A percentile compares a stretch with the other conserved stretches of the same genome.
These are phyloP conservation scores for Sepiola atlantica DNA, from an alignment of 2,888 invertebrate species.

Conservation along the genomic window DNA sequence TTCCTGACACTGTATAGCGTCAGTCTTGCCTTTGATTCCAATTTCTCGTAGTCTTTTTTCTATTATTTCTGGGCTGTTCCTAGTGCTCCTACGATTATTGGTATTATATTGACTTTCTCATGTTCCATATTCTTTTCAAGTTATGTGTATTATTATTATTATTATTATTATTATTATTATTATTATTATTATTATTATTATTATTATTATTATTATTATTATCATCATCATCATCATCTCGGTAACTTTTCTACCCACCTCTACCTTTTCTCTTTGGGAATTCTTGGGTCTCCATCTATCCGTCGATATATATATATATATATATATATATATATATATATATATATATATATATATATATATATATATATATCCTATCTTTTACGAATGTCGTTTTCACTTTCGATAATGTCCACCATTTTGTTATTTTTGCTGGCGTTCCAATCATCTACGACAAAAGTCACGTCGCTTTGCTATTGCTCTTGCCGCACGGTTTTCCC, in stretches of 20 bases:
- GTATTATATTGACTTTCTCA: no score
- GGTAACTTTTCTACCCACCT: not conserved
- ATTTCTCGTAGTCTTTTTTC: no score
- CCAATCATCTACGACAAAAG: not conserved
- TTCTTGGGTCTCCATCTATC: not conserved
- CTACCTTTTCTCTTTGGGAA: not conserved
- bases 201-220: no score
- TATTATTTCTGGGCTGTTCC: no score
- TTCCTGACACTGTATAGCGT: no score
- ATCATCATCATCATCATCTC: no score
- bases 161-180: no score
- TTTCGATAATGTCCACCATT: not conserved
- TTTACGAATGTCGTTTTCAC: not conserved
- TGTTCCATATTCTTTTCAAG: no score
- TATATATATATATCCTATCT: not conserved
- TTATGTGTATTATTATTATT: no score
- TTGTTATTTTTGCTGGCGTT: not conserved
- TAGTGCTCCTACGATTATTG: no score
- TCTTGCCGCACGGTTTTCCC: not conserved
- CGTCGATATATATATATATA: not conserved
- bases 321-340: slow-evolving; percentile 38
- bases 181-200: no score
- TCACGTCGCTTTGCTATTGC: not conserved
- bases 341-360: not conserved
- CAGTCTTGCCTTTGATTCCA: no score